Evolutionary conservation across 1,140 invertebrate species (phyloP), one percentile per base, ranked within the genome.

Genomic region (Calliopsis andreniformis): DNA sequence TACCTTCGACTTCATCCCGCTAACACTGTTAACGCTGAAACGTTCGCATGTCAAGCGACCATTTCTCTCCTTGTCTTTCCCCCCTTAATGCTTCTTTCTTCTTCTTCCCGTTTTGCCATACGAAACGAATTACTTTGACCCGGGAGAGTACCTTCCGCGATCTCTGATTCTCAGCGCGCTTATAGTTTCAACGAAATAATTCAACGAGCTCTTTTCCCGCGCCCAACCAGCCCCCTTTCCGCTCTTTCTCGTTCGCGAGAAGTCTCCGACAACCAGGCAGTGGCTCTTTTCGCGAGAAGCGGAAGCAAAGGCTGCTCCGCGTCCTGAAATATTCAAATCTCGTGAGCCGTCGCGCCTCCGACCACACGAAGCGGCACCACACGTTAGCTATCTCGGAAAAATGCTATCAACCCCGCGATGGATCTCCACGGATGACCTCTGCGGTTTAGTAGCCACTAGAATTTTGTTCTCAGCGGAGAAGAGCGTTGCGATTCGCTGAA

Each of bases 271-370:
- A 20, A 23, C 28, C 51, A 3, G 35, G 32, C 58, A n/a, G 28
- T 20, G 23, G 35, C 23, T 58, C 25, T 14, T 39, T 70, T 28
- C 23, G 68, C 43, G 56, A 12, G 32, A 30, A 49, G 30, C 39
- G 30, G 35, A 51, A 16, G 59, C 45, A 59, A 64, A 78, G 69
- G 61, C 59, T 72, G 59, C 69, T 51, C 51, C 51, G 7, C 49
- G 28, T 43, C 45, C 45, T 82, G 67, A 79, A 82, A 78, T 82
- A 79, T 82, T 82, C 45, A 79, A 70, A 69, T 66, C 64, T 49
- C 28, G 30, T 20, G 49, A 49, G 56, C 59, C 30, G 12, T 32
- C 32, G 68, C 51, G 63, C 70, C 63, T 61, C 62, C 67, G 47
- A 18, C 55, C 42, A 39, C 51, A 14, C 14, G 47, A 23, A 68